A percentile compares a stretch with the other conserved stretches of the same genome.
phyloP scores from a whole-genome alignment of 2,113 vertebrate species.

The Hypanus sabinus region DNA sequence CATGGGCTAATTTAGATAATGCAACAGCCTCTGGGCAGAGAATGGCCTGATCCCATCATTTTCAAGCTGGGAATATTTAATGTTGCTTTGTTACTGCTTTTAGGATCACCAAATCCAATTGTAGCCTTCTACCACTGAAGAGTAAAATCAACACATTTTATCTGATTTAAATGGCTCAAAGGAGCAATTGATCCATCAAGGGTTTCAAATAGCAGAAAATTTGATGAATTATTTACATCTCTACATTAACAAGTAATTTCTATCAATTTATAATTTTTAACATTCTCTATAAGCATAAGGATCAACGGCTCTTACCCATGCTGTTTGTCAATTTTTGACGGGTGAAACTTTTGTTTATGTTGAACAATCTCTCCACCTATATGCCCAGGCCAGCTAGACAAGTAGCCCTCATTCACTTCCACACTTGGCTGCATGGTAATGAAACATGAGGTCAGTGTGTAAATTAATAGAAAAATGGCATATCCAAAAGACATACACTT shows the following conservation, averaged over 20 bases:
- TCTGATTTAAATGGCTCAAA: neutral
- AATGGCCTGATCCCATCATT: neutral
- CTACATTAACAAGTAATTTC: neutral
- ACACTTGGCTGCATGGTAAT: slow-evolving; percentile 34
- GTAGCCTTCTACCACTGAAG: neutral
- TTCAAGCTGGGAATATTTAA: neutral
- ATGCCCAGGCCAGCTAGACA: slow-evolving; percentile 58
- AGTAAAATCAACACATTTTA: neutral
- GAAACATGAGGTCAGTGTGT: neutral
- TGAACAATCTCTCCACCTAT: slow-evolving; percentile 48
- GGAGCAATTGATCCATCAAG: neutral
- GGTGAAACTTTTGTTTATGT: slow-evolving; percentile 48
- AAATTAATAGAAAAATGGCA: neutral
- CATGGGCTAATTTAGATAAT: neutral
- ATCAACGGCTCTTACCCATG: slow-evolving; percentile 45
- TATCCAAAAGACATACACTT: neutral
- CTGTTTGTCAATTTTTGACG: slow-evolving; percentile 35
- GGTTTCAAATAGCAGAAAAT: neutral
- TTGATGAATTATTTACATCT: neutral
- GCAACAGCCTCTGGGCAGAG: neutral
- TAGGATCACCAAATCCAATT: neutral
- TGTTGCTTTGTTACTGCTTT: neutral
- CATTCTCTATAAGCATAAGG: neutral
- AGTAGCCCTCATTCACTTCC: slow-evolving; percentile 40
- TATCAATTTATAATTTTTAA: neutral